Evolutionary conservation across 2,113 vertebrate genomes (phyloP), one percentile per base, ranked within the genome.

Genomic region (Pseudopodoces humilis): DNA sequence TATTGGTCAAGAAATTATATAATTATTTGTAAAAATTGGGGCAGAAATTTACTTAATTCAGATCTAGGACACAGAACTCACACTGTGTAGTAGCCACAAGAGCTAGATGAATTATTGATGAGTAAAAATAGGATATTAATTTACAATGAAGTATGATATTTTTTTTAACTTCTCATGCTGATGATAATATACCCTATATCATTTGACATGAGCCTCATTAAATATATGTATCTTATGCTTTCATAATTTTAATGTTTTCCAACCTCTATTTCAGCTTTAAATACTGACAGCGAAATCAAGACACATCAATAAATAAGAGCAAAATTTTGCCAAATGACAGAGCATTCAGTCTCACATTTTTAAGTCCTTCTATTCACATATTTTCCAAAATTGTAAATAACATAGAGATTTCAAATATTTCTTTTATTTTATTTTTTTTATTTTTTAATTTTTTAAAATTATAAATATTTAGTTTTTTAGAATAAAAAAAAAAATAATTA

Each of bases 11-110:
- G 50, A 60, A 93, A 78, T 64, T 31, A 56, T 23, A 74, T 37
- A 94, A 78, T 55, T 56, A 18, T 60, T 63, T 72, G 43, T 79
- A 35, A 94, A 81, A 95, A 72, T 11, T 83, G 21, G 65, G 55
- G 11, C 43, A 85, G 33, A 95, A 92, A 78, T 86, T 85, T 78
- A 25, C 15, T 93, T 74, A 82, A 62, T 86, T 95, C 39, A 85
- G 44, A 96, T 90, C 70, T 95, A 93, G 95, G 88, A 92, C 93
- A 94, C 39, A 60, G 65, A 86, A 31, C 70, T 94, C 81, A 91
- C 31, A 75, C 67, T 56, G 62, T 27, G 37, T 44, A 81, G 88
- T 88, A 96, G 68, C 72, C 90, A 96, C 35, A 81, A 91, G 74
- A 94, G 72, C 18, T 68, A 74, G 62, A 90, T 96, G 23, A 78